Percentiles rank a stretch among this genome's conserved stretches.
These are phyloP conservation scores for Tipula unca DNA, from an alignment of 2,888 invertebrate genomes.

Conservation along the genomic window DNA sequence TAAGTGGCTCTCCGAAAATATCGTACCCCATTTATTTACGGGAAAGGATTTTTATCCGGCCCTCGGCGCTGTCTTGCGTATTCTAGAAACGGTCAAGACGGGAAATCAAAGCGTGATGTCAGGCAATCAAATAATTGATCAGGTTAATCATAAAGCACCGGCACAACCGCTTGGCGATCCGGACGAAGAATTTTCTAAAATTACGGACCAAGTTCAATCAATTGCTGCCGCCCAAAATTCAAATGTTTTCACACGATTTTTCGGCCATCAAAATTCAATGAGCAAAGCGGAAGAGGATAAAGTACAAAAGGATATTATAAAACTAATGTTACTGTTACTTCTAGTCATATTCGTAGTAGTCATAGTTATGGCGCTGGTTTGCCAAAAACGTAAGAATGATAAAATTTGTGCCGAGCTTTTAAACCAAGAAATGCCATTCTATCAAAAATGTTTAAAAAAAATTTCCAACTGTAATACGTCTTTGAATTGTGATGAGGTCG, in stretches of 20 bases:
- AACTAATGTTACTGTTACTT: background rate
- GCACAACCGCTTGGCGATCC: background rate
- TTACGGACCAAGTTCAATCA: background rate
- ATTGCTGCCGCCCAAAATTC: background rate
- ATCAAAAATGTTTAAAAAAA: background rate
- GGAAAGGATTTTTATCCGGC: conserved; percentile 37
- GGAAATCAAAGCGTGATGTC: background rate
- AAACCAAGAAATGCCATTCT: background rate
- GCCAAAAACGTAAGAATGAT: background rate
- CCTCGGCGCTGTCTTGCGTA: conserved; percentile 34
- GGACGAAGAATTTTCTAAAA: background rate
- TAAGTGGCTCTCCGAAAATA: conserved; percentile 34
- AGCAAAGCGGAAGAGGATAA: background rate
- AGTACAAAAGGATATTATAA: background rate
- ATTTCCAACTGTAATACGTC: too few species aligned
- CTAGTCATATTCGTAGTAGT: background rate
- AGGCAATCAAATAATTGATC: background rate
- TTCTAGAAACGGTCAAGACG: conserved; percentile 29
- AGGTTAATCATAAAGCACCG: background rate
- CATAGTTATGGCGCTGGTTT: background rate
- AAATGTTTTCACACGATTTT: background rate
- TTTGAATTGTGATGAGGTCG: background rate
- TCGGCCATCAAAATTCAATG: background rate
- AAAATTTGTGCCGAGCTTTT: background rate
- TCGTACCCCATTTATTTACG: conserved; percentile 34